Conservation (phyloP, 1,140 invertebrate species). For the Helicoverpa zea region DNA sequence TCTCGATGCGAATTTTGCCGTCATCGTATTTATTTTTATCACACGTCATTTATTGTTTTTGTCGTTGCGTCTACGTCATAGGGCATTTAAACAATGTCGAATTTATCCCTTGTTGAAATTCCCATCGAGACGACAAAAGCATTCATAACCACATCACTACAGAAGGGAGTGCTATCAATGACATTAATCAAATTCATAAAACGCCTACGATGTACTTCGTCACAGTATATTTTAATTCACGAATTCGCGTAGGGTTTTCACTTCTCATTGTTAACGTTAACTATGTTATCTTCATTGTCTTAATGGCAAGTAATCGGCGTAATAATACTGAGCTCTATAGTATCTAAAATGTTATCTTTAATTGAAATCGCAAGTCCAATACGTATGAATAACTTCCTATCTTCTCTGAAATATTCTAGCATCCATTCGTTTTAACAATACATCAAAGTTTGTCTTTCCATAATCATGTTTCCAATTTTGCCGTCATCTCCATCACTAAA, state of each 20-base stretch:
- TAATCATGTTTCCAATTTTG: too few relatives aligned
- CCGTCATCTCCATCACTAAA: background rate
- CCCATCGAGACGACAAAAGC: background rate
- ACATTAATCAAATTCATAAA: constrained; percentile 28
- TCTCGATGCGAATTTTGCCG: constrained; percentile 19
- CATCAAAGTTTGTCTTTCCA: background rate
- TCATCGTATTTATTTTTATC: constrained; percentile 20
- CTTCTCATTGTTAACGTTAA: constrained; percentile 14
- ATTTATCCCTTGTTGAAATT: constrained; percentile 4
- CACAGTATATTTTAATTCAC: constrained; percentile 10
- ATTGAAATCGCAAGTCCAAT: too few relatives aligned
- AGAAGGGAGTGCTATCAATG: constrained; percentile 21
- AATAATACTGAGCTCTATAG: too few relatives aligned
- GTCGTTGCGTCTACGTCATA: constrained; percentile 13
- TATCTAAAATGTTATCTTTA: too few relatives aligned
- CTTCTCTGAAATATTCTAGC: background rate
- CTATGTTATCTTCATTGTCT: constrained; percentile 6
- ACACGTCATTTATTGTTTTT: constrained; percentile 24
- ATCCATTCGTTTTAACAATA: background rate
- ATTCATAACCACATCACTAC: constrained; percentile 20
- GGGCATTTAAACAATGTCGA: background rate
- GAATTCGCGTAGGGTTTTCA: constrained; percentile 30
- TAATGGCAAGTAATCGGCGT: constrained; percentile 1
- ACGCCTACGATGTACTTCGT: constrained; percentile 24
- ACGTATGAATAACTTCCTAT: too few relatives aligned